Base-by-base conservation (phyloP, 1,140 invertebrate species). In the Episyrphus balteatus region DNA sequence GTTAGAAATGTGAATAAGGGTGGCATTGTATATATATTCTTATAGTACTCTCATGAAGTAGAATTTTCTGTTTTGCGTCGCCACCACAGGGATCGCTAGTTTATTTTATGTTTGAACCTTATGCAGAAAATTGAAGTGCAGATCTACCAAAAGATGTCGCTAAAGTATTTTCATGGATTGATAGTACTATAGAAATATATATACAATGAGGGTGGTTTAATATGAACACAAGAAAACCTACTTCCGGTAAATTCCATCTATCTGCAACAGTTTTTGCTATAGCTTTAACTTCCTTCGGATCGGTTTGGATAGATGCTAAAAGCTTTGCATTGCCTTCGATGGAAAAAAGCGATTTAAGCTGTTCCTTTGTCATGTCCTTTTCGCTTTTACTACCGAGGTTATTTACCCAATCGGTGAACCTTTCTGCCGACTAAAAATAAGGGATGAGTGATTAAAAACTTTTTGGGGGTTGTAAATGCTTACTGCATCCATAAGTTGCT, bases 401-500 rank as follows among this genome's bases (percentile, higher is more conserved):
- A 26, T 67, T 65, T 0, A 67, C 36, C 63, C 63, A 67, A 14
- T 59, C 53, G 7, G 62, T 56, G 34, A 67, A 67, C 12, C 61
- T 56, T 46, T 67, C 64, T 2, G 63, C 63, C 2, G 64, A 62
- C 62, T 65, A 17, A n/a, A n/a, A n/a, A n/a, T n/a, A n/a, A n/a
- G n/a, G n/a, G n/a, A n/a, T n/a, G n/a, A n/a, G n/a, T n/a, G n/a
- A n/a, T n/a, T n/a, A n/a, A n/a, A n/a, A n/a, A n/a, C n/a, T n/a
- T 14, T 8, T 21, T 9, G 9, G 10, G 1, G 9, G 26, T 1
- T 39, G 11, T 6, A 21, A 9, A 10, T 17, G 53, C 52, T 50
- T 18, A 63, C 63, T 32, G 62, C 61, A 55, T 67, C 64, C 65
- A 67, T 67, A 10, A 67, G 44, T 31, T 66, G 53, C 30, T 67